These are phyloP conservation scores for Drosophila barbarae DNA, from an alignment of 2,888 invertebrate species.

Conservation along the genomic window DNA sequence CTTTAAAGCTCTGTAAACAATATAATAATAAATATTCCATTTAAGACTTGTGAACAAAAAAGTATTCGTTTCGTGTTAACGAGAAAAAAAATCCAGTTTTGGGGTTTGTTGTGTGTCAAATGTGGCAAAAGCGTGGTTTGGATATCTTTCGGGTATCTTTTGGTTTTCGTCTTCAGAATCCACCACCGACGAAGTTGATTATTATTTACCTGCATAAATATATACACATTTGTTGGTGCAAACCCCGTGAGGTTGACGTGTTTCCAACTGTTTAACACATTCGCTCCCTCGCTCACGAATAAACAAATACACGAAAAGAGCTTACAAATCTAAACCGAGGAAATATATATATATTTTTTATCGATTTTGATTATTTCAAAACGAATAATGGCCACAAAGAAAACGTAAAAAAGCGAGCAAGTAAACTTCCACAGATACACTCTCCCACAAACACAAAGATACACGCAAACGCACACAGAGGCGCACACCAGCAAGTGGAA, in stretches of 20 bases:
- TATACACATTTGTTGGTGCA: constrained; percentile 21
- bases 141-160: constrained; percentile 10
- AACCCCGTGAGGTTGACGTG: constrained; percentile 37
- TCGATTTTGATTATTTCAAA: constrained; percentile 77
- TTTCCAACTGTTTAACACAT: constrained; percentile 42
- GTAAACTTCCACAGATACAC: constrained; percentile 31
- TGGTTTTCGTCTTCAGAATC: constrained; percentile 36
- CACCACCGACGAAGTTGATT: constrained; percentile 29
- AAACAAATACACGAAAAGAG: constrained; percentile 32
- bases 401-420: constrained; percentile 57
- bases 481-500: constrained; percentile 20
- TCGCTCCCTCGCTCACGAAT: constrained; percentile 17
- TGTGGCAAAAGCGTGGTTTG: background rate
- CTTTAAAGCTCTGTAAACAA: background rate
- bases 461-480: constrained; percentile 17
- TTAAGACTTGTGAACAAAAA: background rate
- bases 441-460: constrained; percentile 24
- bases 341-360: constrained; percentile 59
- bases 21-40: background rate
- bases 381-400: constrained; percentile 60
- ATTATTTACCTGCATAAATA: constrained; percentile 18
- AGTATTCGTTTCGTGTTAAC: constrained; percentile 1
- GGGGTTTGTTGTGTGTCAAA: background rate
- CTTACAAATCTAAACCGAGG: constrained; percentile 50
- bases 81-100: constrained; percentile 14